These are phyloP conservation scores for Leptinotarsa peninsularis DNA, from an alignment of 2,888 invertebrate genomes.

Conservation along the genomic window DNA sequence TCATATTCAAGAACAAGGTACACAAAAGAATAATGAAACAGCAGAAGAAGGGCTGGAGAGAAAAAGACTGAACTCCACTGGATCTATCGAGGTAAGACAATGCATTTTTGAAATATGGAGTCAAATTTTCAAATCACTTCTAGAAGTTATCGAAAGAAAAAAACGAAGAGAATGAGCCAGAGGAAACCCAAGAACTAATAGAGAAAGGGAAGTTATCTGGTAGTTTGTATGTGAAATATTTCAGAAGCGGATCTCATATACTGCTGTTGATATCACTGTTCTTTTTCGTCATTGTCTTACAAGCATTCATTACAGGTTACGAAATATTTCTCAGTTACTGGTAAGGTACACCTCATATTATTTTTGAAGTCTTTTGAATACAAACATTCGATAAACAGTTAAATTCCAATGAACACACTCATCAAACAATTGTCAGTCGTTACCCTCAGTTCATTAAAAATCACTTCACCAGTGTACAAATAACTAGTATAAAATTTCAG, in stretches of 20 bases:
- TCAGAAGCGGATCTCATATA: slow-evolving; percentile 75
- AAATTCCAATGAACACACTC: too few species aligned
- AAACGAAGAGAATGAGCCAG: slow-evolving; percentile 63
- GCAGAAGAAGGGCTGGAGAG: slow-evolving; percentile 47
- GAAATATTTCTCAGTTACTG: slow-evolving; percentile 85
- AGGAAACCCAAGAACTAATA: slow-evolving; percentile 75
- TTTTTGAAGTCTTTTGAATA: too few species aligned
- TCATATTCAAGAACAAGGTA: slow-evolving; percentile 51
- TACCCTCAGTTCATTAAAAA: too few species aligned
- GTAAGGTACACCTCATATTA: slow-evolving; percentile 65
- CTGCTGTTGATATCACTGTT: slow-evolving; percentile 69
- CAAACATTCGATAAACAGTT: too few species aligned
- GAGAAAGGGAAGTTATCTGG: slow-evolving; percentile 74
- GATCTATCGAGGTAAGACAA: slow-evolving; percentile 55
- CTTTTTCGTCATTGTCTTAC: slow-evolving; percentile 74
- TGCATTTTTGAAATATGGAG: not conserved
- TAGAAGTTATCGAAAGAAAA: slow-evolving; percentile 1
- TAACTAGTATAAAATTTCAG: too few species aligned
- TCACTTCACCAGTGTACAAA: too few species aligned
- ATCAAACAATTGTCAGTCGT: too few species aligned
- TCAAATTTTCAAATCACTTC: not conserved
- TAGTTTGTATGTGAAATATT: slow-evolving; percentile 76
- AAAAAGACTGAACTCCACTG: slow-evolving; percentile 43
- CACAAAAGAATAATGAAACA: slow-evolving; percentile 39
- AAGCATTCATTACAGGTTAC: slow-evolving; percentile 76